A percentile compares a stretch with the other conserved stretches of the same genome.
These are phyloP conservation scores for Cossypha dichroa DNA, from an alignment of 2,797 vertebrate species.

Conservation along the genomic window DNA sequence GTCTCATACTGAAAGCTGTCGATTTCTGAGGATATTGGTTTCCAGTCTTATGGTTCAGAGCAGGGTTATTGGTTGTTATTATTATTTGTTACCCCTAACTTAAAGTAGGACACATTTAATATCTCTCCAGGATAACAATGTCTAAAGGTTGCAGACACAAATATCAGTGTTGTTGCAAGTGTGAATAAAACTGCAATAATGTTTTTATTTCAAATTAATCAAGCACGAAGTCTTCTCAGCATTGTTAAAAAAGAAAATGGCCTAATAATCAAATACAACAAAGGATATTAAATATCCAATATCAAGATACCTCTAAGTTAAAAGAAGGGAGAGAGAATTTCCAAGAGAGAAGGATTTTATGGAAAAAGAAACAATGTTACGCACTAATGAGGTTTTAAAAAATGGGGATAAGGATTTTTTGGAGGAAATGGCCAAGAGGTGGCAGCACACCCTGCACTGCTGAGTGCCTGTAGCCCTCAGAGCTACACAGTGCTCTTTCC, in stretches of 20 bases:
- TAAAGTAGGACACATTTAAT: neutral
- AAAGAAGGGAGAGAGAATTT: conserved; percentile 8
- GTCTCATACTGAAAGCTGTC: neutral
- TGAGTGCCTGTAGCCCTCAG: neutral
- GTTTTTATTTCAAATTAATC: neutral
- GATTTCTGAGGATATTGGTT: neutral
- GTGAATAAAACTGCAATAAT: neutral
- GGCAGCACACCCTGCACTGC: conserved; percentile 62
- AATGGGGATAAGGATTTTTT: neutral
- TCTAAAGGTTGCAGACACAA: neutral
- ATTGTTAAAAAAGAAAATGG: neutral
- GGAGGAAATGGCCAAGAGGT: conserved; percentile 62
- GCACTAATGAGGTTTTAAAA: neutral
- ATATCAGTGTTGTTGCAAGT: neutral
- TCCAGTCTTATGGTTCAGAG: neutral
- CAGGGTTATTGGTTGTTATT: neutral
- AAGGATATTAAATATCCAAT: neutral
- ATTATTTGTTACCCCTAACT: neutral
- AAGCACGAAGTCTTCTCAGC: neutral
- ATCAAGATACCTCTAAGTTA: neutral
- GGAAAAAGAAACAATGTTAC: conserved; percentile 16
- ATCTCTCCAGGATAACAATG: neutral
- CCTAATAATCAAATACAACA: neutral
- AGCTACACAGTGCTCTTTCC: neutral
- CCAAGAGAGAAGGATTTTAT: neutral